These are phyloP conservation scores for Hydrotaea cyrtoneurina DNA, from an alignment of 2,888 invertebrate genomes.

Conservation along the genomic window DNA sequence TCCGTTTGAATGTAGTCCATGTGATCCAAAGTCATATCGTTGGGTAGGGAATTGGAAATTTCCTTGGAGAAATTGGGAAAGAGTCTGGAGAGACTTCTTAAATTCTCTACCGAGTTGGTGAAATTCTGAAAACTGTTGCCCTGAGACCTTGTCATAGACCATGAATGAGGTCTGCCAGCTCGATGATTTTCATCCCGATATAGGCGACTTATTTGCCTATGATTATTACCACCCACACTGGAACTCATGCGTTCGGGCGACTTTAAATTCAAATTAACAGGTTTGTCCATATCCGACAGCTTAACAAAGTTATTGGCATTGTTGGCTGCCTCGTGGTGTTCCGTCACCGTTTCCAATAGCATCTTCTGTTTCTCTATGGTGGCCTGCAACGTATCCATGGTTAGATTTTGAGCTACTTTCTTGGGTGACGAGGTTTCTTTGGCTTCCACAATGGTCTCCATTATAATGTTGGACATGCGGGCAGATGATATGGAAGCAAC, in stretches of 20 bases:
- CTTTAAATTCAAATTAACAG: conserved; percentile 82
- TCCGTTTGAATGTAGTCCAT: conserved; percentile 82
- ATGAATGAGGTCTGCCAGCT: conserved; percentile 81
- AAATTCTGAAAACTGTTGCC: conserved; percentile 82
- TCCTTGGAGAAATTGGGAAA: conserved; percentile 84
- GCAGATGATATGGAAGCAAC: conserved; percentile 73
- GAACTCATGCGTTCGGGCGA: conserved; percentile 79
- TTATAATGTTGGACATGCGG: conserved; percentile 76
- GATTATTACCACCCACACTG: conserved; percentile 77
- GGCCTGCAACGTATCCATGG: conserved; percentile 78
- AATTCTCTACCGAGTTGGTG: conserved; percentile 83
- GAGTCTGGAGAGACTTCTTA: conserved; percentile 83
- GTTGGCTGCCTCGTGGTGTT: conserved; percentile 75
- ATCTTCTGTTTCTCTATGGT: conserved; percentile 80
- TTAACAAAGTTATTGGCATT: conserved; percentile 85
- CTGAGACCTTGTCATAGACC: conserved; percentile 84
- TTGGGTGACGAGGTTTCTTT: conserved; percentile 80
- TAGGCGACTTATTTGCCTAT: conserved; percentile 78
- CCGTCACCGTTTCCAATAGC: conserved; percentile 80
- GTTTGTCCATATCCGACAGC: conserved; percentile 90
- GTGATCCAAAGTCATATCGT: conserved; percentile 77
- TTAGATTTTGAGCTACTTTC: conserved; percentile 74
- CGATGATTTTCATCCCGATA: conserved; percentile 77
- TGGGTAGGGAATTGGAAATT: conserved; percentile 80
- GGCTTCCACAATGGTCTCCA: conserved; percentile 81